These are phyloP conservation scores for Papilio polyxenes DNA, from an alignment of 1,140 invertebrate genomes.

Conservation along the genomic window DNA sequence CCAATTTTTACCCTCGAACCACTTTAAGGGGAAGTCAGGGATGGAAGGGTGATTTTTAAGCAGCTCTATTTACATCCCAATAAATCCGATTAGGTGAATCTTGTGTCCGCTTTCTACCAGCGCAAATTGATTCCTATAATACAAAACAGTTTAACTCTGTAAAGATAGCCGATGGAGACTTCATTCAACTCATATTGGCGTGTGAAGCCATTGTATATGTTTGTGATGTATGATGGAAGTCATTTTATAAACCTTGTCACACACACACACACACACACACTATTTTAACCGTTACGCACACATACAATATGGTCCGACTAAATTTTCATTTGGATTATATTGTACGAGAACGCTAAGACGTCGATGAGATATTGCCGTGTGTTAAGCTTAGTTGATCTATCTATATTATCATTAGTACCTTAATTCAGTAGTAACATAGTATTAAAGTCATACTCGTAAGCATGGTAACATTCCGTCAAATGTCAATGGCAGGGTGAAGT, in stretches of 20 bases:
- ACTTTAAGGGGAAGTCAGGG: constrained; percentile 50
- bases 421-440: not conserved
- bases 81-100: constrained; percentile 57
- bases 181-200: not conserved
- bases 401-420: not conserved
- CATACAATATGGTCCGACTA: not conserved
- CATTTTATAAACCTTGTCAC: too few relatives aligned
- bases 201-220: not conserved
- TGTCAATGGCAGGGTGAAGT: constrained; percentile 37
- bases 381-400: not conserved
- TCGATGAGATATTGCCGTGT: not conserved
- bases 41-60: constrained; percentile 64
- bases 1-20: constrained; percentile 49
- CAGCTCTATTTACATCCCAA: constrained; percentile 62
- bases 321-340: too few relatives aligned
- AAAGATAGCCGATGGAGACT: not conserved
- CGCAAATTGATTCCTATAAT: not conserved
- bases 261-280: too few relatives aligned
- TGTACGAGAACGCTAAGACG: too few relatives aligned
- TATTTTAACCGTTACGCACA: not conserved
- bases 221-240: not conserved
- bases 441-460: not conserved
- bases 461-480: constrained; percentile 26
- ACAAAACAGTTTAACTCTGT: not conserved
- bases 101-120: constrained; percentile 35